Base-by-base conservation (phyloP, 2,888 invertebrate species). In the Mythimna vitellina region DNA sequence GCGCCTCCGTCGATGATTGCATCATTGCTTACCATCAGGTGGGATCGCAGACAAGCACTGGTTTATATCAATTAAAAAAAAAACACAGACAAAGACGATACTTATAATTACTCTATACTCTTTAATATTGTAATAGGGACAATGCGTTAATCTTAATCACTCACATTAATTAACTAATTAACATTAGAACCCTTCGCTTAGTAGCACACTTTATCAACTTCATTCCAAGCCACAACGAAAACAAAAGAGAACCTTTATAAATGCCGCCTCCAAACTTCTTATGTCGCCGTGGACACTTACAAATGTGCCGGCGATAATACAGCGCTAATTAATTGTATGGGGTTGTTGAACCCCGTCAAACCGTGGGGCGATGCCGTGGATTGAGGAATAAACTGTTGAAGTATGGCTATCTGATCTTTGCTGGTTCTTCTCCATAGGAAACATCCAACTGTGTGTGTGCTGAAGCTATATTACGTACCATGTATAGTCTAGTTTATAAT, bases 311-410 rank as follows among this genome's bases (percentile, higher is more conserved):
- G 80, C 84, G 84, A 86, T 89, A 86, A 88, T 88, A 86, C 80
- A 66, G 42, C 63, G 81, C 85, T 91, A 92, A 93, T 93, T 92
- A 92, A 92, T 92, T 91, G 86, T 82, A 88, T 86, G 89, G 85
- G 91, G 89, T 91, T 89, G 82, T 87, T 89, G 91, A 89, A 81
- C 89, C 63, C 65, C 46, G 35, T 53, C 10, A n/a, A 38, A 61
- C 62, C 6, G 46, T 49, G 75, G 72, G 76, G 79, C 73, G 75
- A 65, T 25, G 65, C 38, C 71, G 70, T 46, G n/a, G 38, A 12
- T 22, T 46, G n/a, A 49, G 14, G 17, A n/a, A 73, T 65, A 51
- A 49, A 57, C 57, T 62, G 8, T 22, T 2, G 14, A 20, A 7
- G 9, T 20, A 38, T 60, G 14, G 9, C 0, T 60, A 25, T 64